These are phyloP conservation scores for Sebastiscus tertius DNA, from an alignment of 2,797 vertebrate species.

Conservation along the genomic window DNA sequence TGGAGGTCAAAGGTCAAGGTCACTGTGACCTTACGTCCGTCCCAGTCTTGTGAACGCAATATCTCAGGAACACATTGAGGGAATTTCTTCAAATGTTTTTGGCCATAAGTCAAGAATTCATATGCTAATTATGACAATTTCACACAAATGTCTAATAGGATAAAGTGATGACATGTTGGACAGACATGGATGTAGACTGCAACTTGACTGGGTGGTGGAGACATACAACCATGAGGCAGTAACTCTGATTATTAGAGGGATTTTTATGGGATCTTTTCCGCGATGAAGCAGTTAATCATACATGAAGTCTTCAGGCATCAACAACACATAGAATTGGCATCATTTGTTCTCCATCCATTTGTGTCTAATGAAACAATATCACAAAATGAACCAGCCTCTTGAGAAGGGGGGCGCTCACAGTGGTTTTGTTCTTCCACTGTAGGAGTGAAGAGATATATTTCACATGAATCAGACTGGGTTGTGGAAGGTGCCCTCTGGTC, in stretches of 20 bases:
- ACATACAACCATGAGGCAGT: too few species aligned
- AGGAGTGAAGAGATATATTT: constrained; percentile 46
- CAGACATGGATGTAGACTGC: too few species aligned
- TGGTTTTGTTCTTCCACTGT: constrained; percentile 27
- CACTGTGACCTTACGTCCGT: not conserved
- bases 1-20: not conserved
- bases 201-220: too few species aligned
- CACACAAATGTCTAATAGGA: not conserved
- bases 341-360: constrained; percentile 53
- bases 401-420: not conserved
- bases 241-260: not conserved
- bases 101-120: not conserved
- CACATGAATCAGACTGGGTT: constrained; percentile 36
- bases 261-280: constrained; percentile 11
- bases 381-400: constrained; percentile 27
- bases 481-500: constrained; percentile 57
- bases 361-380: constrained; percentile 45
- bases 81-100: not conserved
- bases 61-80: rapidly evolving
- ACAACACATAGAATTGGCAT: constrained; percentile 30
- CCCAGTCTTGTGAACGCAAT: not conserved
- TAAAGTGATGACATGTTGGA: not conserved
- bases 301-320: constrained; percentile 53
- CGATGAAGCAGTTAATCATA: constrained; percentile 38
- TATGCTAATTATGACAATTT: not conserved